Conservation (phyloP, 2,797 vertebrate genomes). For the Tiaroga cobitis region DNA sequence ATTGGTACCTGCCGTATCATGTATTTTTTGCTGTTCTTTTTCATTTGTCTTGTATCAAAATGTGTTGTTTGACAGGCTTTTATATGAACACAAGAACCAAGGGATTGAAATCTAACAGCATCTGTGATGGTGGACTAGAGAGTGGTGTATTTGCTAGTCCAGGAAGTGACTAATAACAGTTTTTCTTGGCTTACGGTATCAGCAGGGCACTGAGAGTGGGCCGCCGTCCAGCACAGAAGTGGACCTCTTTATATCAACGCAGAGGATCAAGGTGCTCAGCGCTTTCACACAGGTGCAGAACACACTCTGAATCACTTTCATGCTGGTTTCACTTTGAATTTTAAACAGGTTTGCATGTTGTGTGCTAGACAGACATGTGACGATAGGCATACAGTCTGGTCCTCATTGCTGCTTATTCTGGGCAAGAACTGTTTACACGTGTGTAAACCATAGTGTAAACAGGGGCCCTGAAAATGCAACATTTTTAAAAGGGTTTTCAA, state of each 20-base stretch:
- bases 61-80: constrained; percentile 9
- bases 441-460: too few relatives aligned
- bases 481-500: neutral
- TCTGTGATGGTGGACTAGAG: constrained; percentile 65
- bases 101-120: constrained; percentile 60
- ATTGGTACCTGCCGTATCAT: neutral
- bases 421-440: neutral
- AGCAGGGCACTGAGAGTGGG: constrained; percentile 87
- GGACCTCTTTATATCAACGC: constrained; percentile 97
- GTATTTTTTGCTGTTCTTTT: constrained; percentile 14
- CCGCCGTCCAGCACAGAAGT: constrained; percentile 89
- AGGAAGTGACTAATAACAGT: neutral
- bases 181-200: constrained; percentile 39
- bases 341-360: neutral
- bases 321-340: neutral
- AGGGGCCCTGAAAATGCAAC: too few relatives aligned
- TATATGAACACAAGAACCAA: neutral
- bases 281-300: constrained; percentile 91
- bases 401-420: neutral
- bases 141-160: neutral
- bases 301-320: neutral
- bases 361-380: neutral
- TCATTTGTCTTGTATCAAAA: neutral
- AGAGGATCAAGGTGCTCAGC: constrained; percentile 97
- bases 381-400: neutral